A percentile compares a stretch with the other conserved stretches of the same genome.
Evolutionary conservation across 2,113 vertebrate species (phyloP).

Genomic region (Ameiurus melas): DNA sequence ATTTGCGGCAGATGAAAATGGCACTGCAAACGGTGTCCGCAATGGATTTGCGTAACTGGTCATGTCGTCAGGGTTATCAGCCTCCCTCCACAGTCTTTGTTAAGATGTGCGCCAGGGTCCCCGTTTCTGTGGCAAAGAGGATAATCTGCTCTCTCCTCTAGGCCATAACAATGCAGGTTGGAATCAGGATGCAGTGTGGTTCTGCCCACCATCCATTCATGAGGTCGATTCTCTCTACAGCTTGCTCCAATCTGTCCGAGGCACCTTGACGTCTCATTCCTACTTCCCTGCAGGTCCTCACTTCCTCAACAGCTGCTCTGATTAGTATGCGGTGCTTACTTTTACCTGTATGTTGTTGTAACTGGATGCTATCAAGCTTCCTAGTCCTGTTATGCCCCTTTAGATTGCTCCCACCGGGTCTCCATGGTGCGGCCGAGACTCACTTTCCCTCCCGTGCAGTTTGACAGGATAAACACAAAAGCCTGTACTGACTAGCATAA

Average conservation of each 20-base stretch:
- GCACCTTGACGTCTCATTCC: background rate
- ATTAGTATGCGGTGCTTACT: background rate
- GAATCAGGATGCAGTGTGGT: background rate
- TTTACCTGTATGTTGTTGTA: background rate
- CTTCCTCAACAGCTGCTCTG: background rate
- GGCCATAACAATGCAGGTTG: background rate
- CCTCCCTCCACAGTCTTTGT: background rate
- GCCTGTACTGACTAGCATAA: background rate
- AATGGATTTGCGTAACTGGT: background rate
- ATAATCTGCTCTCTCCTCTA: background rate
- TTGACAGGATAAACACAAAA: background rate
- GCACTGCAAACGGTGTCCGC: background rate
- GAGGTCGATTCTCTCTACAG: background rate
- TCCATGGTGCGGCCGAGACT: background rate
- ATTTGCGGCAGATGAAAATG: constrained; percentile 9
- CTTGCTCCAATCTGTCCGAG: background rate
- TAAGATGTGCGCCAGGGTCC: background rate
- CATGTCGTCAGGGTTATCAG: background rate
- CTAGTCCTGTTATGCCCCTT: background rate
- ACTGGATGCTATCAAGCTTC: background rate
- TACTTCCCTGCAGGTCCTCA: background rate
- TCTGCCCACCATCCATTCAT: background rate
- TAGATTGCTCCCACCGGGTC: background rate
- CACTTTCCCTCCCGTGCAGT: background rate
- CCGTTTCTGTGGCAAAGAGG: background rate